Evolutionary conservation across 2,113 vertebrate genomes (phyloP), one percentile per base, ranked within the genome.

Genomic region (Proterorhinus semilunaris): DNA sequence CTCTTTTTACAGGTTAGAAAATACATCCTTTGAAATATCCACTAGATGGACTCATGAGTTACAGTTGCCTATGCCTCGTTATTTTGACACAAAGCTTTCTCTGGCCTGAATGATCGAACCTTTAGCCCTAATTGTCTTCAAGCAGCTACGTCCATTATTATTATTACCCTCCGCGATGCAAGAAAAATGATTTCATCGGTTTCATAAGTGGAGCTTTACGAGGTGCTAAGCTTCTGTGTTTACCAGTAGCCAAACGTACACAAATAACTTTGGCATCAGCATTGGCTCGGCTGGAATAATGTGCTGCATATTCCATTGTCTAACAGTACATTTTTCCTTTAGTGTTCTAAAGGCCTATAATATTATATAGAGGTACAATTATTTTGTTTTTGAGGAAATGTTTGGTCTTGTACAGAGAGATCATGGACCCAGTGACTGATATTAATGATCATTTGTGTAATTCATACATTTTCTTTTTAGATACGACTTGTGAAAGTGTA

Each of bases 1-100:
- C n/a, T n/a, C n/a, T 21, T 21, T 21, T 21, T 21, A 1, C 21
- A 21, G 21, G 21, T 21, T 21, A 21, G 21, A 21, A 21, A 36
- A 36, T 36, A 36, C 27, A 36, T 36, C 4, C 27, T 3, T 36
- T 36, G 4, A 36, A 36, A 36, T 5, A 36, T 36, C 12, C 57
- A 59, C 57, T 59, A 59, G 36, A 59, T 59, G 57, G 57, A 59
- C 12, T 59, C 57, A 15, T 43, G 36, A 59, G 57, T 36, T 43
- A 11, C 36, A 43, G 9, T 27, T 7, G 21, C 21, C 21, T 58
- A 12, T 0, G 10, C 55, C 36, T 10, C 36, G 6, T 54, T 54
- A 8, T 21, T 54, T 21, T 53, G 17, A 16, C 27, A 36, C 27
- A 36, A 36, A 36, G 27, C 27, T 36, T 36, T 36, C 4, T 36